Base-by-base conservation (phyloP, 2,888 invertebrate species). In the Thecocarcelia acutangulata region DNA sequence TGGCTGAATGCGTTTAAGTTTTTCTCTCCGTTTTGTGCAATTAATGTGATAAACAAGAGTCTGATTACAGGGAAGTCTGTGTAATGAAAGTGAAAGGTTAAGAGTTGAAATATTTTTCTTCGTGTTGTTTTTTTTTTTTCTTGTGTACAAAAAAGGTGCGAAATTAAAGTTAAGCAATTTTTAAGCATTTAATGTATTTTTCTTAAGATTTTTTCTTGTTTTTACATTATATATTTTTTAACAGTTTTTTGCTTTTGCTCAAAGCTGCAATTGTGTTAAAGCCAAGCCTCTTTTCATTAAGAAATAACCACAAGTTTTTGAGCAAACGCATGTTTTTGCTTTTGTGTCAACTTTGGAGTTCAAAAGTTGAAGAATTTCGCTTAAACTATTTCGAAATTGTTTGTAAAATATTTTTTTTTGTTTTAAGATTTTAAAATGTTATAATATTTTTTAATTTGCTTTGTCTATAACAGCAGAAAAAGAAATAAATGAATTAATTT, bases 61-160 rank as follows among this genome's bases (percentile, higher is more conserved):
- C 59, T 75, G 83, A 83, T 84, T 83, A 78, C 72, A 69, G 79
- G 79, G 75, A 80, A 84, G 77, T 63, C 66, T 73, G 17, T 79
- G 68, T 76, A 84, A 83, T 68, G 83, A 85, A 85, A 85, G 85
- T 83, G 85, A 85, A 85, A 85, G 85, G 85, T 85, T 84, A 83
- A 84, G 83, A 83, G 84, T 85, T 79, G 74, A 84, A 83, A 83
- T 83, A 73, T 80, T 59, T 79, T 37, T 59, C 61, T 64, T 19
- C 33, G 13, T 19, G 46, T 15, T 46, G 21, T 21, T 6, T 40
- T 50, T 66, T 73, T 42, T 50, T 21, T n/a, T 24, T 2, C 24
- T 5, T 24, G 24, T 8, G 3, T 12, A 17, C 24, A 64, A 66
- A 78, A 74, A 75, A 82, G 82, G 78, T 78, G 78, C 74, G 78